phyloP scores from a whole-genome alignment of 1,140 invertebrate genomes.

The Harlomillsia oculata region DNA sequence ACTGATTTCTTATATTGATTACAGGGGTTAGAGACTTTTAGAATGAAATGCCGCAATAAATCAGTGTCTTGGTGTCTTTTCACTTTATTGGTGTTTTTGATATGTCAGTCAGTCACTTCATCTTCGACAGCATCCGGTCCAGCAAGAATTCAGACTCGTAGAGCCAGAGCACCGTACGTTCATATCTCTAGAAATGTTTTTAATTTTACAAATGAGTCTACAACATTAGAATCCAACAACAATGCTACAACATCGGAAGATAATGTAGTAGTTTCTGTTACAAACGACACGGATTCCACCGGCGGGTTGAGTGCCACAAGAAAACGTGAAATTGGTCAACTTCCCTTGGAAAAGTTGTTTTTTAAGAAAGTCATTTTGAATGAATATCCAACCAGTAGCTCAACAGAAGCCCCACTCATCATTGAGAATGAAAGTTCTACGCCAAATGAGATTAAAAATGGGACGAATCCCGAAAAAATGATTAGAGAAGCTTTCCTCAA shows the following conservation, averaged over 20 bases:
- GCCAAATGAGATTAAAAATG: neutral
- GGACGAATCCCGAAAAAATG: slow-evolving; percentile 5
- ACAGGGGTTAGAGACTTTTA: too few species aligned
- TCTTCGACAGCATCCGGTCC: neutral
- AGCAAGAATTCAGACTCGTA: neutral
- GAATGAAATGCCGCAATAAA: too few species aligned
- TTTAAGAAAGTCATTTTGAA: neutral
- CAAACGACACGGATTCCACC: neutral
- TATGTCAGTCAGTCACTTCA: too few species aligned
- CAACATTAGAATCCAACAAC: too few species aligned
- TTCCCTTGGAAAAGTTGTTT: slow-evolving; percentile 13
- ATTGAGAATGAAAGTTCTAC: neutral
- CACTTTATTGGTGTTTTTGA: too few species aligned
- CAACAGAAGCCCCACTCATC: neutral
- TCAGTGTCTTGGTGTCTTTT: too few species aligned
- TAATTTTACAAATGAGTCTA: too few species aligned
- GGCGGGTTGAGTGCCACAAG: neutral
- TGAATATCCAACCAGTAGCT: neutral
- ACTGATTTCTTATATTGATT: too few species aligned
- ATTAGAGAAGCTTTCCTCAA: slow-evolving; percentile 24
- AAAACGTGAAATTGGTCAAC: slow-evolving; percentile 3
- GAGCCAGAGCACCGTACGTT: neutral
- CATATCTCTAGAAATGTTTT: neutral
- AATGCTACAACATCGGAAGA: neutral
- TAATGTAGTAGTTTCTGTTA: neutral